These are phyloP conservation scores for Aethina tumida DNA, from an alignment of 1,140 invertebrate species.

Conservation along the genomic window DNA sequence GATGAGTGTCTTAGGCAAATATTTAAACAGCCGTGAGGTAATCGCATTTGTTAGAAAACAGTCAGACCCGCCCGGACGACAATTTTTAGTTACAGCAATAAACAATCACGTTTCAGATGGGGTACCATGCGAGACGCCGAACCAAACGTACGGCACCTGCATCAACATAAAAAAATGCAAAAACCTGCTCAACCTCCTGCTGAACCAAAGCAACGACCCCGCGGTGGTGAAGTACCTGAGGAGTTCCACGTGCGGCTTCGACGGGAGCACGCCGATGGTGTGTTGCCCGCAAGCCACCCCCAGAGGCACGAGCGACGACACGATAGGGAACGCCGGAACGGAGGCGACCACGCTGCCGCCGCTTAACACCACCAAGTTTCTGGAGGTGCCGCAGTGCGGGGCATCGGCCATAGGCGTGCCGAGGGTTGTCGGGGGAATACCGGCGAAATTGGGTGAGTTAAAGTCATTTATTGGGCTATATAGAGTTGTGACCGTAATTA, in stretches of 20 bases:
- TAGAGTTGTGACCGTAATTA: neutral
- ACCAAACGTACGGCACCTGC: slow-evolving; percentile 10
- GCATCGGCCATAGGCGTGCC: slow-evolving; percentile 24
- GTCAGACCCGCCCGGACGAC: no score
- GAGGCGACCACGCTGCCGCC: neutral
- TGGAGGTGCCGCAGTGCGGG: slow-evolving; percentile 34
- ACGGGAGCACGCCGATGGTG: slow-evolving; percentile 40
- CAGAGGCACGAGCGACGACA: neutral
- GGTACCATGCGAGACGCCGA: slow-evolving; percentile 6
- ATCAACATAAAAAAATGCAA: slow-evolving; percentile 6
- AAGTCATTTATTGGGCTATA: slow-evolving; percentile 1
- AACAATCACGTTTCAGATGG: slow-evolving; percentile 11
- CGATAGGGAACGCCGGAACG: neutral
- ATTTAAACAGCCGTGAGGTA: no score
- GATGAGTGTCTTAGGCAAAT: no score
- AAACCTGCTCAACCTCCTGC: slow-evolving; percentile 3
- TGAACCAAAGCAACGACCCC: slow-evolving; percentile 4
- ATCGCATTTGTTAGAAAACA: no score
- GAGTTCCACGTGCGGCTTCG: slow-evolving; percentile 43
- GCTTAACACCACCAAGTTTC: slow-evolving; percentile 13
- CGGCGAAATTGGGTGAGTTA: slow-evolving; percentile 28
- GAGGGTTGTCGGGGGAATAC: slow-evolving; percentile 37
- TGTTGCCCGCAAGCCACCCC: slow-evolving; percentile 36
- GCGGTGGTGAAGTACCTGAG: slow-evolving; percentile 7
- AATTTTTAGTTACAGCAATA: no score